phyloP scores from a whole-genome alignment of 2,888 invertebrate genomes.

The Augochlorella aurata region DNA sequence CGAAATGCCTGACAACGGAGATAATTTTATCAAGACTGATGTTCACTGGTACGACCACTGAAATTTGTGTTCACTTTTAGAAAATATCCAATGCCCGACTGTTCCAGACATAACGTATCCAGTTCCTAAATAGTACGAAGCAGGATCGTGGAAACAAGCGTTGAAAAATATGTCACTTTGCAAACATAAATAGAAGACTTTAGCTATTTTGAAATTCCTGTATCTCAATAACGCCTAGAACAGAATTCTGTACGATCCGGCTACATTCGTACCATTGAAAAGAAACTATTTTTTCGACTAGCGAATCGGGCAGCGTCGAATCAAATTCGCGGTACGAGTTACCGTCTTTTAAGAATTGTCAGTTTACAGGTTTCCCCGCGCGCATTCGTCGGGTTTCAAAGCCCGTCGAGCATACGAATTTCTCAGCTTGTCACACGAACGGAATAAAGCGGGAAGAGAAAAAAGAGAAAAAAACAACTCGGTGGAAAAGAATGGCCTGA shows the following conservation, averaged over 20 bases:
- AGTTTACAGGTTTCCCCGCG: conserved; percentile 6
- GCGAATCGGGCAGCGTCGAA: neutral
- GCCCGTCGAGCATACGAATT: neutral
- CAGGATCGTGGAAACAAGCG: too few species aligned
- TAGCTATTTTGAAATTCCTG: too few species aligned
- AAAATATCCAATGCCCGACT: neutral
- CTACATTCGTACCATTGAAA: neutral
- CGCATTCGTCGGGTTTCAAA: conserved; percentile 25
- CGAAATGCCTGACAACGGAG: too few species aligned
- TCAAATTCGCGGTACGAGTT: neutral
- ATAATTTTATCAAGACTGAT: too few species aligned
- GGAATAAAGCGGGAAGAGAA: neutral
- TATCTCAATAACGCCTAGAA: too few species aligned
- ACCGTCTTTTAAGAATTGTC: neutral
- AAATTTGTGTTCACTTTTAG: neutral
- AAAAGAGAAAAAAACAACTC: neutral
- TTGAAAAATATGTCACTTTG: too few species aligned
- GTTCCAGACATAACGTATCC: too few species aligned
- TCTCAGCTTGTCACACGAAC: conserved; percentile 5
- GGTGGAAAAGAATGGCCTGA: conserved; percentile 35
- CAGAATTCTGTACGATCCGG: neutral
- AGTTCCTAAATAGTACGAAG: too few species aligned
- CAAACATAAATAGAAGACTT: too few species aligned
- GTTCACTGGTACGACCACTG: neutral
- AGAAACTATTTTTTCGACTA: neutral